phyloP scores from a whole-genome alignment of 2,797 vertebrate genomes.

The Paedocypris micromegethes region DNA sequence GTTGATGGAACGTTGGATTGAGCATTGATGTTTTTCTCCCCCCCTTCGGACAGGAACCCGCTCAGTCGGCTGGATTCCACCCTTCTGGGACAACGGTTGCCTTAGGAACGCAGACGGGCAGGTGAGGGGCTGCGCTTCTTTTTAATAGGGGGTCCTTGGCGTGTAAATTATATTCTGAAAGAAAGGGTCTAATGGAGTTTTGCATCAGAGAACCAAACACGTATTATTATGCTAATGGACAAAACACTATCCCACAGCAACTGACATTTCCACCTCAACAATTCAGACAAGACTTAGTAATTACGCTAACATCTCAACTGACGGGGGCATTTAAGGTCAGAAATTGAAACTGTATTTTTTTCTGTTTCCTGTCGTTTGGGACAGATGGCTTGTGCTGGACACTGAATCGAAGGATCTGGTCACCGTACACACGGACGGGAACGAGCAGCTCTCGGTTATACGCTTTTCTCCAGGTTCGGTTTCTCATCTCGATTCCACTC shows the following conservation, averaged over 20 bases:
- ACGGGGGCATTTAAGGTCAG: too few relatives aligned
- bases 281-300: slow-evolving; percentile 7
- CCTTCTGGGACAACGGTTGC: slow-evolving; percentile 89
- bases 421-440: slow-evolving; percentile 94
- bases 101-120: slow-evolving; percentile 91
- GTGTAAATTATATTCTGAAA: slow-evolving; percentile 36
- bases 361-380: too few relatives aligned
- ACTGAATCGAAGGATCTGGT: slow-evolving; percentile 94
- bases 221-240: slow-evolving; percentile 42
- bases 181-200: slow-evolving; percentile 30
- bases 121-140: slow-evolving; percentile 67
- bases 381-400: slow-evolving; percentile 97
- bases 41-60: slow-evolving; percentile 75
- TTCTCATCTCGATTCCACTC: not conserved
- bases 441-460: slow-evolving; percentile 93
- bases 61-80: slow-evolving; percentile 93
- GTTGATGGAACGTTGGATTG: slow-evolving; percentile 33
- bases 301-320: too few relatives aligned
- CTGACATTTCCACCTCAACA: slow-evolving; percentile 5
- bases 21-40: slow-evolving; percentile 46
- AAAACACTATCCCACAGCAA: slow-evolving; percentile 9
- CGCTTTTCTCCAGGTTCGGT: slow-evolving; percentile 84
- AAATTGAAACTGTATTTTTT: too few relatives aligned
- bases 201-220: slow-evolving; percentile 28
- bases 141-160: slow-evolving; percentile 35